Evolutionary conservation across 2,797 vertebrate species (phyloP).

Genomic region (Phrynocephalus vlangalii): DNA sequence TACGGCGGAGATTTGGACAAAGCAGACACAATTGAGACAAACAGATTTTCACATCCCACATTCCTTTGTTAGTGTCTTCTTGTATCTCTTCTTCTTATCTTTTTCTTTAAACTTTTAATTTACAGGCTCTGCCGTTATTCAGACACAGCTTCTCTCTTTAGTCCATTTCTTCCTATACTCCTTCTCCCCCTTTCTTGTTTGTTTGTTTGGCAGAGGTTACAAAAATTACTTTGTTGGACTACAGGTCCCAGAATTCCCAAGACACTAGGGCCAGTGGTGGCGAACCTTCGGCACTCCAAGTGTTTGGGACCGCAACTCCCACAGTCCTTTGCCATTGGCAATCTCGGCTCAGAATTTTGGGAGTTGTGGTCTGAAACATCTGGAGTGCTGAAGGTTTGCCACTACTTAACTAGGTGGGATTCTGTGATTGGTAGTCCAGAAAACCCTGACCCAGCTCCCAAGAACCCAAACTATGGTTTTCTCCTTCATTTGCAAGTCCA

Average conservation of each 20-base stretch:
- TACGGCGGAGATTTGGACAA: no score
- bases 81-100: background rate
- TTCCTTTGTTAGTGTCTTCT: background rate
- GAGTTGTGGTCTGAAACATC: no score
- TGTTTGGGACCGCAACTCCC: no score
- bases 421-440: background rate
- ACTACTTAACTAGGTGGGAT: background rate
- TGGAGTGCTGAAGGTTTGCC: no score
- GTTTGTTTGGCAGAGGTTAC: background rate
- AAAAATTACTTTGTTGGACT: background rate
- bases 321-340: no score
- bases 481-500: background rate
- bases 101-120: background rate
- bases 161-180: background rate
- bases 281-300: no score
- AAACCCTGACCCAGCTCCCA: background rate
- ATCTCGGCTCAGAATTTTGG: no score
- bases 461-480: background rate
- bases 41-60: no score
- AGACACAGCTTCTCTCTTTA: background rate
- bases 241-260: background rate
- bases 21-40: no score
- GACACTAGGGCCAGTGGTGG: background rate
- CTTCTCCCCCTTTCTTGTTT: background rate
- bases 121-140: background rate